Evolutionary conservation across 2,888 invertebrate species (phyloP), one percentile per base, ranked within the genome.

Genomic region (Reticulitermes lucifugus): DNA sequence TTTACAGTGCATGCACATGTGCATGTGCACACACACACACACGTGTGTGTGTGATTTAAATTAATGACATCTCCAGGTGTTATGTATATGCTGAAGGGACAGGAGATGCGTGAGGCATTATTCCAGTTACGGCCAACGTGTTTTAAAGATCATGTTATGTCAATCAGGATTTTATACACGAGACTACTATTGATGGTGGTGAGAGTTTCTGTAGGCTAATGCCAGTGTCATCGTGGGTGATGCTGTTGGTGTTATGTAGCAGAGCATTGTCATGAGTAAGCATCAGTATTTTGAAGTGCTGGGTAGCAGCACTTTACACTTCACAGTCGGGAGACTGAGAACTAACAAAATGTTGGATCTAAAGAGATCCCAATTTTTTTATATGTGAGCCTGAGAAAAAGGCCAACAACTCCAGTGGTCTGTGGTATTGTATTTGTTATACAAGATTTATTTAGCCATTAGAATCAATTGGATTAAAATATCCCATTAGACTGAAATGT

Each of bases 361-460:
- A 25, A 25, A 35, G 9, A 22, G 43, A 70, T 43, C 70, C 81
- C 5, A 65, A 70, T 65, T 81, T 81, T 77, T 81, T 70, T 81
- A 81, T 70, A 81, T 80, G 80, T 80, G 73, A 73, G 73, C 41
- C 73, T 73, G 41, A 41, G 21, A 41, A 46, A n/a, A 77, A 46
- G 81, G n/a, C 43, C 70, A 18, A 80, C 21, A 81, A 43, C 81
- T 81, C 81, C 65, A 81, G 60, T 81, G 84, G 73, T 84, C 80
- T 84, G 80, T 81, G 84, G 80, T 80, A 84, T 65, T 84, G 84
- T 84, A 84, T 84, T 84, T 84, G 84, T 84, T 84, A 84, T 71
- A 84, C 80, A 84, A 81, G 80, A 81, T 70, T 70, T 81, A 81
- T 70, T 81, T 81, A 81, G 81, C 70, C 81, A 60, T 83, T 83